These are phyloP conservation scores for Hanleya hanleyi DNA, from an alignment of 2,888 invertebrate species.

Conservation along the genomic window DNA sequence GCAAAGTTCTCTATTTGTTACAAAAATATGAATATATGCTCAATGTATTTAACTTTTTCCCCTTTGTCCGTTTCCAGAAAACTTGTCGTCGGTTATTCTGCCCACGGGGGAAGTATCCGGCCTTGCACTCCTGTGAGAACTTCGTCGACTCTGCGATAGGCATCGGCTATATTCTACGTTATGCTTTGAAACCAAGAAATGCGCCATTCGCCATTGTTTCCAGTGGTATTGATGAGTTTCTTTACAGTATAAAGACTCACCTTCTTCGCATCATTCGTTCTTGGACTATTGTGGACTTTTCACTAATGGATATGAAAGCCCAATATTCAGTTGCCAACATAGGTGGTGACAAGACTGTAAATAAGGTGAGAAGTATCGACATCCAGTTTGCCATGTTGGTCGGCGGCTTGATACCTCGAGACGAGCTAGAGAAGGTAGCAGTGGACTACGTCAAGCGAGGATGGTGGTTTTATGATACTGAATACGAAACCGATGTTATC, in stretches of 20 bases:
- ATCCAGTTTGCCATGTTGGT: neutral
- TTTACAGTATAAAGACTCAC: neutral
- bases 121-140: neutral
- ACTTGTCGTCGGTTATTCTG: neutral
- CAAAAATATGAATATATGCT: no score
- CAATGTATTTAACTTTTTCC: no score
- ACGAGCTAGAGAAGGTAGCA: neutral
- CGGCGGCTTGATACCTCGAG: neutral
- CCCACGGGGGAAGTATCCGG: neutral
- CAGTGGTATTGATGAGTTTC: neutral
- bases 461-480: neutral
- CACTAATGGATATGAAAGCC: neutral
- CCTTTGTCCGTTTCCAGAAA: no score
- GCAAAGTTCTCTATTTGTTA: no score
- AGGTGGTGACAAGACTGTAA: neutral
- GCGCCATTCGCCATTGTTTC: neutral
- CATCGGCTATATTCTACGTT: neutral
- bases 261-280: no score
- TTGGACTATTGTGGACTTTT: no score
- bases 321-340: no score
- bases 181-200: neutral
- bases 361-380: neutral
- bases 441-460: neutral
- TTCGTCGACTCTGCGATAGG: neutral
- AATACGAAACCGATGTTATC: neutral